A percentile compares a stretch with the other conserved stretches of the same genome.
Evolutionary conservation across 2,888 invertebrate genomes (phyloP).

Genomic region (Leistus spinibarbis): DNA sequence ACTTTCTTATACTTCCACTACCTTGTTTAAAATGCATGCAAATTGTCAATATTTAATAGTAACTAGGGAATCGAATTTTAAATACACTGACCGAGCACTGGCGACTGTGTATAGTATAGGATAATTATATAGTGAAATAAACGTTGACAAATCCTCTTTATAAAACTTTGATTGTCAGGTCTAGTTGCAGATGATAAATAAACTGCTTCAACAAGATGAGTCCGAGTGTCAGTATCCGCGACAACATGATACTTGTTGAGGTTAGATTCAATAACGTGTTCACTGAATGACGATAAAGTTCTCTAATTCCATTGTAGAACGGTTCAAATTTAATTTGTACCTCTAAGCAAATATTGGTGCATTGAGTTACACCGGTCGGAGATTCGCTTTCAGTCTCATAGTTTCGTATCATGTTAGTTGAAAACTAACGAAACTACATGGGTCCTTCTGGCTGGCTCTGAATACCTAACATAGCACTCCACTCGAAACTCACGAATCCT

Average conservation of each 20-base stretch:
- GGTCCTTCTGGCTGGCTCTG: not conserved
- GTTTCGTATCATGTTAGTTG: not conserved
- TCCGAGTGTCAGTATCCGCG: no score
- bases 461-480: not conserved
- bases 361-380: not conserved
- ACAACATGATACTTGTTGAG: not conserved
- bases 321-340: not conserved
- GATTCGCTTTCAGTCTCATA: not conserved
- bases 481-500: not conserved
- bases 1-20: no score
- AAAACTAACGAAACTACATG: not conserved
- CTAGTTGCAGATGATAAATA: no score
- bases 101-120: no score
- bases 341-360: not conserved
- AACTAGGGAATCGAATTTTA: no score
- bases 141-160: no score
- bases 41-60: no score
- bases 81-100: no score
- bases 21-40: no score
- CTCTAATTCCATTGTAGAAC: not conserved
- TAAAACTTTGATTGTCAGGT: no score
- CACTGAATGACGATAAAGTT: not conserved
- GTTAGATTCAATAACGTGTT: not conserved
- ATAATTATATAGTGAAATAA: no score
- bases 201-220: no score